Percentiles rank a stretch among this genome's conserved stretches.
Conservation (phyloP, 2,888 invertebrate genomes). For the Drosophila ochracea region DNA sequence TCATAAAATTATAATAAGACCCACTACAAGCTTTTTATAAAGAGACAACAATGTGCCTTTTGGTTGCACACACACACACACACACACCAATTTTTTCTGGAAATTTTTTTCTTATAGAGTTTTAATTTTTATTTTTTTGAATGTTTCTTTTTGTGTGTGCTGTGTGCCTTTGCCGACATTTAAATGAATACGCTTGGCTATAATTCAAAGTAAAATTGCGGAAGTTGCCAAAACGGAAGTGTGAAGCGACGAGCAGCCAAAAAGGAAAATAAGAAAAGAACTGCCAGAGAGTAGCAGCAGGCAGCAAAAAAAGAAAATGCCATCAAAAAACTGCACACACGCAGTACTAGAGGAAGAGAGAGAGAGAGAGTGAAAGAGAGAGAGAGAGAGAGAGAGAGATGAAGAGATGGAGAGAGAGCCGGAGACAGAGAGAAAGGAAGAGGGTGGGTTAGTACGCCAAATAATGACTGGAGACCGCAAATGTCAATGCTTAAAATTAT, state of each 20-base stretch:
- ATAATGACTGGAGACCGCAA: constrained; percentile 78
- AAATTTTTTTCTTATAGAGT: constrained; percentile 45
- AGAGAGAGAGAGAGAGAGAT: constrained; percentile 9
- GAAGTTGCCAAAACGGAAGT: constrained; percentile 80
- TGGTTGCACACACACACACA: constrained; percentile 10
- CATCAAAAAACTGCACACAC: constrained; percentile 16
- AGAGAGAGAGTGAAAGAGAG: constrained; percentile 7
- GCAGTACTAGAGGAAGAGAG: constrained; percentile 4
- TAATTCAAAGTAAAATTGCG: constrained; percentile 81
- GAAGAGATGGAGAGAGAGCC: constrained; percentile 6
- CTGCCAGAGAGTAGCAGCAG: constrained; percentile 39
- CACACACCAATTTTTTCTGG: constrained; percentile 25
- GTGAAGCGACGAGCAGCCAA: constrained; percentile 70
- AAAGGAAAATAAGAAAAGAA: constrained; percentile 25
- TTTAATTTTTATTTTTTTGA: constrained; percentile 54
- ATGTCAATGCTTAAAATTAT: constrained; percentile 81
- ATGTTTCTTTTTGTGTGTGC: constrained; percentile 20
- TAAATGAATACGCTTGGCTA: constrained; percentile 80
- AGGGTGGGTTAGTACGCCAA: constrained; percentile 50
- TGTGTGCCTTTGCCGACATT: constrained; percentile 75
- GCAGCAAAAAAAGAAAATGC: constrained; percentile 36
- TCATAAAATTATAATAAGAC: constrained; percentile 4
- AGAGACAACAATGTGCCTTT: constrained; percentile 34
- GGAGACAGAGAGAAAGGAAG: not conserved
- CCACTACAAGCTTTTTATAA: constrained; percentile 3